Conservation (phyloP, 2,888 invertebrate species). For the Eudemis profundana region DNA sequence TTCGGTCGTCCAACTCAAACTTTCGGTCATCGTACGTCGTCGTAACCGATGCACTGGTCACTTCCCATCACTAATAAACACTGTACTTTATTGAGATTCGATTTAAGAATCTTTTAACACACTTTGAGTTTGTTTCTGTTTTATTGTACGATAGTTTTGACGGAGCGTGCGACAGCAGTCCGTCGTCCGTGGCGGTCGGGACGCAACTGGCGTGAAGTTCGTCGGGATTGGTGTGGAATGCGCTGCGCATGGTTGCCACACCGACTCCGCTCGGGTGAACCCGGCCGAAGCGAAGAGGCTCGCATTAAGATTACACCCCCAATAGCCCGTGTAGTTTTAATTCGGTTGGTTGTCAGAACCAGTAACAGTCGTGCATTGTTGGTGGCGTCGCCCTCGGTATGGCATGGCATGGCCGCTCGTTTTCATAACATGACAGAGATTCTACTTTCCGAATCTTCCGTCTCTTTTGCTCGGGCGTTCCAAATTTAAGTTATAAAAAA, state of each 20-base stretch:
- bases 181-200: constrained; percentile 66
- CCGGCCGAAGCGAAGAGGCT: constrained; percentile 70
- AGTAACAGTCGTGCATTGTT: constrained; percentile 82
- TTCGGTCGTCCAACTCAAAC: constrained; percentile 68
- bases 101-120: constrained; percentile 64
- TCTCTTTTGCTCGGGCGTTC: constrained; percentile 69
- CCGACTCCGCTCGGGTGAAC: constrained; percentile 74
- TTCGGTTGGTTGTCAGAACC: constrained; percentile 76
- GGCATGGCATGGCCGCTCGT: constrained; percentile 68
- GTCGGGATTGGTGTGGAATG: constrained; percentile 80
- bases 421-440: constrained; percentile 68
- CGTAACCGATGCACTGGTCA: constrained; percentile 57
- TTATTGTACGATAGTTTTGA: constrained; percentile 76
- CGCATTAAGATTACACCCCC: constrained; percentile 63
- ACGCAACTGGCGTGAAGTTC: constrained; percentile 82
- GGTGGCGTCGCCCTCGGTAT: constrained; percentile 77
- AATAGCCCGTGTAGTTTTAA: constrained; percentile 64
- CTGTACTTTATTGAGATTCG: constrained; percentile 52
- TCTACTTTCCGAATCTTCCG: constrained; percentile 71
- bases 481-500: constrained; percentile 65
- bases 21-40: constrained; percentile 78
- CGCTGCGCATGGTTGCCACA: constrained; percentile 84
- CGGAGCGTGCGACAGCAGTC: constrained; percentile 67
- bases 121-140: constrained; percentile 76
- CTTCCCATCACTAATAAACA: constrained; percentile 71